These are phyloP conservation scores for Colossoma macropomum DNA, from an alignment of 2,113 vertebrate species.

Conservation along the genomic window DNA sequence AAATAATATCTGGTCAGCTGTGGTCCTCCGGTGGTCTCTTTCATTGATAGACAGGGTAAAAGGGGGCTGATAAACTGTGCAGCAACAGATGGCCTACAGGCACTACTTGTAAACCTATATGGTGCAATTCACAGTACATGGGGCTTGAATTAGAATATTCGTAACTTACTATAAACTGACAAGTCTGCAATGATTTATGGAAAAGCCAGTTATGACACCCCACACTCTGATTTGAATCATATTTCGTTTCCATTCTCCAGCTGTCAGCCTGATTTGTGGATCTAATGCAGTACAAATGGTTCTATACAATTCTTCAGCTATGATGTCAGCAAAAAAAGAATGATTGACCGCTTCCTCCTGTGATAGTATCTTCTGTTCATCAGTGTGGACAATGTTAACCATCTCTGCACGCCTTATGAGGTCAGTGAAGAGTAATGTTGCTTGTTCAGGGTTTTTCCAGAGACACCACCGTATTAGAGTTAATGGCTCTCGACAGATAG, in stretches of 20 bases:
- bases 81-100: no score
- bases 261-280: conserved; percentile 35
- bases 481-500: conserved; percentile 46
- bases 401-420: conserved; percentile 27
- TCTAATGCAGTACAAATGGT: conserved; percentile 31
- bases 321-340: conserved; percentile 10
- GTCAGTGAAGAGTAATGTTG: conserved; percentile 35
- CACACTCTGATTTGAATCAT: conserved; percentile 15
- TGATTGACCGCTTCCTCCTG: neutral
- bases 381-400: conserved; percentile 31
- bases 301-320: conserved; percentile 20
- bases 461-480: conserved; percentile 21
- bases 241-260: neutral
- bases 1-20: no score
- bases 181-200: conserved; percentile 17
- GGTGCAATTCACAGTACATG: no score
- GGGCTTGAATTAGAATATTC: no score
- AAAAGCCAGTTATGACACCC: neutral
- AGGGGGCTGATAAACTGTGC: no score
- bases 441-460: conserved; percentile 50
- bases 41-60: no score
- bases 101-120: no score
- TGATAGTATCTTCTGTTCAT: conserved; percentile 24
- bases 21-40: no score
- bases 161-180: no score